These are phyloP conservation scores for Nylanderia fulva DNA, from an alignment of 1,140 invertebrate species.

Conservation along the genomic window DNA sequence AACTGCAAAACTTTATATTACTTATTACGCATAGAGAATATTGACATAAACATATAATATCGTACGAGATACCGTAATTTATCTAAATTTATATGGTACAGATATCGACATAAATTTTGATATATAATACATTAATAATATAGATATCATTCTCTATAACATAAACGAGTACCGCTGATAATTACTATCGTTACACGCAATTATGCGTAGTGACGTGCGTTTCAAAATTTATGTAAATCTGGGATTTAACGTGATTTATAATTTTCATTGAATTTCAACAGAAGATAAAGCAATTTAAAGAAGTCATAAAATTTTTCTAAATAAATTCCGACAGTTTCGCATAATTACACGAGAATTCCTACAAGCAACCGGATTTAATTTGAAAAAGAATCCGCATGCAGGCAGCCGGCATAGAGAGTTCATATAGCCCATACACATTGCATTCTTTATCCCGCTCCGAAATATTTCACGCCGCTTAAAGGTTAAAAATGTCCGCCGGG, in stretches of 20 bases:
- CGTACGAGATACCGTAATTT: not conserved
- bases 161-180: not conserved
- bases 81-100: not conserved
- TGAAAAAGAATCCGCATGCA: conserved; percentile 4
- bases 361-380: conserved; percentile 12
- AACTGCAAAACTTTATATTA: not conserved
- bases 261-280: not conserved
- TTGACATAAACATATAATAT: not conserved
- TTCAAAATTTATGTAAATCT: conserved; percentile 26
- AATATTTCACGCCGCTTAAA: conserved; percentile 57
- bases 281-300: not conserved
- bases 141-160: not conserved
- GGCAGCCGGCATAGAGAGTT: no score
- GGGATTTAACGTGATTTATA: not conserved
- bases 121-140: not conserved
- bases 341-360: not conserved
- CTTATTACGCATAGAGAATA: no score
- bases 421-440: not conserved
- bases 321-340: not conserved
- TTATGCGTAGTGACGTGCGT: not conserved
- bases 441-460: conserved; percentile 2
- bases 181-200: conserved; percentile 6
- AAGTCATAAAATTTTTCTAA: not conserved
- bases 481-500: conserved; percentile 51
- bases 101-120: conserved; percentile 6